Evolutionary conservation across 2,797 vertebrate species (phyloP).

Genomic region (Paramormyrops hopkinsi): DNA sequence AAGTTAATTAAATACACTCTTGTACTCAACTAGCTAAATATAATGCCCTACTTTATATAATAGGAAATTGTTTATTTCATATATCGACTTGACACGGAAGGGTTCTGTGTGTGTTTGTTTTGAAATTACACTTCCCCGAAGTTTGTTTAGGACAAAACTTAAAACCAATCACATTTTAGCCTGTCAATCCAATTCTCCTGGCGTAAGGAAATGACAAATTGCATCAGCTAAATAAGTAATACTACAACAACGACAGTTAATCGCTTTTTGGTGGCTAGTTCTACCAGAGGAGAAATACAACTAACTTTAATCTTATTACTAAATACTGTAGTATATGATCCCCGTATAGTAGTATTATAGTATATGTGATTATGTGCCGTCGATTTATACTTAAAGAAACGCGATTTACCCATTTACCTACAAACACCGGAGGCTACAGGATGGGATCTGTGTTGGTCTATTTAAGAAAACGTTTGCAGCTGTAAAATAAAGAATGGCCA

Average conservation of each 20-base stretch:
- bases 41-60: not conserved
- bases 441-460: not conserved
- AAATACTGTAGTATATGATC: not conserved
- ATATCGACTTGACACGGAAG: not conserved
- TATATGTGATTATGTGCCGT: not conserved
- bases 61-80: not conserved
- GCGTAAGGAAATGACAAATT: not conserved
- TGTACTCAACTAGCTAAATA: not conserved
- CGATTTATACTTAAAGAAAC: not conserved
- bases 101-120: not conserved
- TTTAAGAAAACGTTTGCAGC: not conserved
- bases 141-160: not conserved
- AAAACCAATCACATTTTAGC: not conserved
- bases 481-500: not conserved
- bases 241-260: not conserved
- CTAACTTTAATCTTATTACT: not conserved
- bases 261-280: not conserved
- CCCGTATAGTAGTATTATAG: not conserved
- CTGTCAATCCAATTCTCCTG: not conserved
- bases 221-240: not conserved
- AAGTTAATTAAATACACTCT: not conserved
- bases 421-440: not conserved
- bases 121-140: not conserved
- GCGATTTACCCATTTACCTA: not conserved
- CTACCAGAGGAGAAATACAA: not conserved